A percentile compares a stretch with the other conserved stretches of the same genome.
Evolutionary conservation across 64 coral and sea anemone genomes (phyloP).

Genomic region (Exaiptasia diaphana): DNA sequence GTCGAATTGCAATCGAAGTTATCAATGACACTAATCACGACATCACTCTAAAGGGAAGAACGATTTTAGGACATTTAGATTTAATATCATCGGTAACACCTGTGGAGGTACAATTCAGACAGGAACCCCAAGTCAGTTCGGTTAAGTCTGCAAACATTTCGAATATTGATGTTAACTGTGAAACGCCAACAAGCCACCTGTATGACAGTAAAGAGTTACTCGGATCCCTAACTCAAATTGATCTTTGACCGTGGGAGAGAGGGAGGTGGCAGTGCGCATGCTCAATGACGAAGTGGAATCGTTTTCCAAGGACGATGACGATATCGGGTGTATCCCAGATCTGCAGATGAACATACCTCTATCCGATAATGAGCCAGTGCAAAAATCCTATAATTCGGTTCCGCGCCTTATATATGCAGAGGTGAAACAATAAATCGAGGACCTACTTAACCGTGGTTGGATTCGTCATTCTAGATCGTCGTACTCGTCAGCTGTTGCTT

Average conservation of each 20-base stretch:
- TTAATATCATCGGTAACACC: conserved; percentile 60
- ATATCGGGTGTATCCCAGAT: background rate
- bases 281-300: background rate
- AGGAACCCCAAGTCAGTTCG: too few species aligned
- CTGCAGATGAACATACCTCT: background rate
- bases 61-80: conserved; percentile 27
- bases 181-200: too few species aligned
- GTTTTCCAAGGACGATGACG: background rate
- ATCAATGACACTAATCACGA: conserved; percentile 54
- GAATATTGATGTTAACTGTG: too few species aligned
- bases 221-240: too few species aligned
- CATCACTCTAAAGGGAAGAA: conserved; percentile 37
- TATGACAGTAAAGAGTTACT: too few species aligned
- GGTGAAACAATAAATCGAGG: conserved; percentile 21
- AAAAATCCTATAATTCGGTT: background rate
- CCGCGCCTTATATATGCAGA: background rate
- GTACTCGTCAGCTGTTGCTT: conserved; percentile 23
- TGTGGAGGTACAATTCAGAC: too few species aligned
- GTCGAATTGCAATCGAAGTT: conserved; percentile 12
- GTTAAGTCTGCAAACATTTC: too few species aligned
- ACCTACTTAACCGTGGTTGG: conserved; percentile 7
- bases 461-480: background rate
- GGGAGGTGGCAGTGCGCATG: background rate
- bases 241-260: background rate
- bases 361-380: background rate